Evolutionary conservation across 1,140 invertebrate species (phyloP), one percentile per base, ranked within the genome.

Genomic region (Mycetomoellerius zeteki): DNA sequence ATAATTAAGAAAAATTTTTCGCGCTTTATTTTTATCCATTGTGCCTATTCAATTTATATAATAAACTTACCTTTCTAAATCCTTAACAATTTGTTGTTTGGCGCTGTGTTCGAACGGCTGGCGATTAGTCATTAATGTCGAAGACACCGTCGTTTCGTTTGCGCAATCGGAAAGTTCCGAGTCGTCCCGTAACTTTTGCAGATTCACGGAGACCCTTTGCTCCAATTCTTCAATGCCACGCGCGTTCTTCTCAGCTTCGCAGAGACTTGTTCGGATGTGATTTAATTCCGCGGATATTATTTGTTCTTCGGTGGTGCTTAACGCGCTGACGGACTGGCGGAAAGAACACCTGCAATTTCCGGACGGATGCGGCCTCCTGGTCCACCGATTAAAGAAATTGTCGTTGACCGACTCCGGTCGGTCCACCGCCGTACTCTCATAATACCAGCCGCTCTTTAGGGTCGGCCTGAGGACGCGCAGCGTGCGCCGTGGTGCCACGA

Each of bases 321-420:
- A 12, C 37, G 80, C 54, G 30, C 92, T 77, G 3, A 67, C 90
- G 0, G 93, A 94, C 14, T 93, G 91, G 6, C 94, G 76, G 69
- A 95, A 95, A 2, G 94, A 95, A 43, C 95, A 95, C 5, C 94
- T 90, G 64, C 95, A 95, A 37, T 95, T 94, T 0, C 92, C 93
- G 6, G 94, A 94, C 0, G 94, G 93, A 86, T 95, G 94, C 0
- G 94, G 94, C 19, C 93, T 89, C 19, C 86, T 91, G 7, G 94
- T 91, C 95, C 95, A 95, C 0, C 93, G 92, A 1, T 92, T 88
- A 67, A 94, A 94, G 80, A 95, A 95, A 75, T 95, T 95, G n/a
- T 95, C 95, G 67, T 94, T 92, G 21, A 95, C 86, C 1, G 94
- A 94, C 69, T 94, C 94, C 0, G 93, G 92, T 43, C 93, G 90